Conservation (phyloP, 2,113 vertebrate species). For the Aldabrachelys gigantea region DNA sequence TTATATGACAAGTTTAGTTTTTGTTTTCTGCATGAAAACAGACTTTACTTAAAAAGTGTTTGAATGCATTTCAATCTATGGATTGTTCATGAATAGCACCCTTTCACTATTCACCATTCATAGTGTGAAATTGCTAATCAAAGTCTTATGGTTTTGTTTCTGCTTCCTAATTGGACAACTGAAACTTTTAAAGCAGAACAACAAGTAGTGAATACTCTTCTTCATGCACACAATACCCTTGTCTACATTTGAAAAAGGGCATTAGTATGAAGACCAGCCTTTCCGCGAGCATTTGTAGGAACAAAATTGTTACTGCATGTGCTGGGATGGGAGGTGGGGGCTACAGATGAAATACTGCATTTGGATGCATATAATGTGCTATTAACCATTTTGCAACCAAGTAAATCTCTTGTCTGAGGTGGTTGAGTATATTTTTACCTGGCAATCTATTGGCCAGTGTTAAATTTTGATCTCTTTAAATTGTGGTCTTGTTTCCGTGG, state of each 20-base stretch:
- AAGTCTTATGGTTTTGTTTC: not conserved
- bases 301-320: not conserved
- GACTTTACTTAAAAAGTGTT: not conserved
- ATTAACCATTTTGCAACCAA: not conserved
- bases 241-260: not conserved
- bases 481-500: not conserved
- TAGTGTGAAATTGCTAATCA: not conserved
- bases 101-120: not conserved
- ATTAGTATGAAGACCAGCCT: not conserved
- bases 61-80: not conserved
- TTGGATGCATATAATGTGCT: not conserved
- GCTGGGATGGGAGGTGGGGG: not conserved
- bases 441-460: not conserved
- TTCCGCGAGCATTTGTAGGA: not conserved
- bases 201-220: not conserved
- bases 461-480: not conserved
- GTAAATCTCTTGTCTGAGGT: not conserved
- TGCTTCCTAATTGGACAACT: not conserved
- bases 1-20: not conserved
- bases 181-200: not conserved
- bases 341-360: not conserved
- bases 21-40: not conserved
- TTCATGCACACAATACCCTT: not conserved
- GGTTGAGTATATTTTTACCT: not conserved
- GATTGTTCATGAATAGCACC: not conserved